Evolutionary conservation across 2,797 vertebrate species (phyloP).

Genomic region (Tragelaphus eurycerus): DNA sequence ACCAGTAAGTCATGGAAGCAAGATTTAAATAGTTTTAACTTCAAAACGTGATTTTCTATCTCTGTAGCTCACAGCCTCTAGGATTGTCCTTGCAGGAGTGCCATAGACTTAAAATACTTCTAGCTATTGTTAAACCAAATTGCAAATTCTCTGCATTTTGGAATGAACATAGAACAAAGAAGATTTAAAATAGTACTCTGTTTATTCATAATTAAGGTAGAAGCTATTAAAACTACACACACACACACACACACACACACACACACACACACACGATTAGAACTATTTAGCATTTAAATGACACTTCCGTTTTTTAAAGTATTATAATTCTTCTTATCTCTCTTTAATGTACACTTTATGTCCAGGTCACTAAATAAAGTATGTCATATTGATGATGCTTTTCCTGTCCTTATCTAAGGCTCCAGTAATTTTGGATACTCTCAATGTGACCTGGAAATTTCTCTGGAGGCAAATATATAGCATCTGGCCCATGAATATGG

Average conservation of each 20-base stretch:
- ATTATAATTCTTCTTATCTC: constrained; percentile 18
- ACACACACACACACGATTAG: not conserved
- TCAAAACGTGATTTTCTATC: not conserved
- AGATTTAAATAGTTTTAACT: not conserved
- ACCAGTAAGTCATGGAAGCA: not conserved
- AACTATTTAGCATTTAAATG: not conserved
- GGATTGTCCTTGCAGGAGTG: not conserved
- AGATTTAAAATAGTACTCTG: not conserved
- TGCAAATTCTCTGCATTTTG: not conserved
- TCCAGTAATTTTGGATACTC: not conserved
- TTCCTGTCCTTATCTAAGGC: constrained; percentile 7
- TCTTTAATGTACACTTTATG: not conserved
- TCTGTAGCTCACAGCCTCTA: not conserved
- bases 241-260: not conserved
- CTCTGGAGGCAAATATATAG: not conserved
- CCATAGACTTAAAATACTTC: not conserved
- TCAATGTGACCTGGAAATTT: constrained; percentile 42
- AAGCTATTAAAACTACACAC: not conserved
- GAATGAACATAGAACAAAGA: not conserved
- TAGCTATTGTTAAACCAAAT: not conserved
- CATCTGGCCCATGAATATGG: not conserved
- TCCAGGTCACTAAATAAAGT: constrained; percentile 3
- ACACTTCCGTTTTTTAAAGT: not conserved
- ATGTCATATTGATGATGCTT: not conserved
- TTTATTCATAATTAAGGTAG: not conserved